These are phyloP conservation scores for Drosophila paulistorum DNA, from an alignment of 1,140 invertebrate genomes.

Conservation along the genomic window DNA sequence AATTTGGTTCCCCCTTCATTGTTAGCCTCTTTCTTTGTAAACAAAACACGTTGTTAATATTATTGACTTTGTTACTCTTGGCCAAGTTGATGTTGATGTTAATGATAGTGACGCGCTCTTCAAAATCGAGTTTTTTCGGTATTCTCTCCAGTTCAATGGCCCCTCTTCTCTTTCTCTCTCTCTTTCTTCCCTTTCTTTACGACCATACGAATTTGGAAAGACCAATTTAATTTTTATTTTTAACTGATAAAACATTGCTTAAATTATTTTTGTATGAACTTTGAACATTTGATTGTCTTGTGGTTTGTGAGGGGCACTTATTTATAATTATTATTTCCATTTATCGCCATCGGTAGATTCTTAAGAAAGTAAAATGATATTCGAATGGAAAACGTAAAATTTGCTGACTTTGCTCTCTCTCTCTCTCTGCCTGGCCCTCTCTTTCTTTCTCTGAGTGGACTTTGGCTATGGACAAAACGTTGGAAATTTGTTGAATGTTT, in stretches of 20 bases:
- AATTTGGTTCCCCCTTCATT: slow-evolving; percentile 24
- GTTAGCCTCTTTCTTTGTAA: slow-evolving; percentile 38
- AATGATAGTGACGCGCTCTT: slow-evolving; percentile 16
- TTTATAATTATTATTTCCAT: slow-evolving; percentile 2
- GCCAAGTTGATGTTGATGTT: slow-evolving; percentile 18
- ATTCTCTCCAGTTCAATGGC: slow-evolving; percentile 47
- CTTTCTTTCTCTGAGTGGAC: slow-evolving; percentile 15
- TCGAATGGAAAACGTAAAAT: neutral
- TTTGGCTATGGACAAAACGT: slow-evolving; percentile 17
- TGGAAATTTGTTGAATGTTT: neutral
- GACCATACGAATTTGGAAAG: slow-evolving; percentile 3
- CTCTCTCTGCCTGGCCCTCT: neutral
- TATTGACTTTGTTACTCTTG: slow-evolving; percentile 21
- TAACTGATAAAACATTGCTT: neutral
- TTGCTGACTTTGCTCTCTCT: neutral
- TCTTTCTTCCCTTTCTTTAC: neutral
- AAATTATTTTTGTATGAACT: slow-evolving; percentile 24
- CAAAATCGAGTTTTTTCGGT: slow-evolving; percentile 19
- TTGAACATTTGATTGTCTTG: slow-evolving; percentile 18
- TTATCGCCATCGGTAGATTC: slow-evolving; percentile 51
- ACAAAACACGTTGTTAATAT: slow-evolving; percentile 52
- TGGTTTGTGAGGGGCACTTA: neutral
- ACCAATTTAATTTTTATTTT: slow-evolving; percentile 33
- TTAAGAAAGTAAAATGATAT: slow-evolving; percentile 35
- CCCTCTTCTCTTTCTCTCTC: slow-evolving; percentile 1